Evolutionary conservation across 2,888 invertebrate species (phyloP), one percentile per base, ranked within the genome.

Genomic region (Callosobruchus maculatus): DNA sequence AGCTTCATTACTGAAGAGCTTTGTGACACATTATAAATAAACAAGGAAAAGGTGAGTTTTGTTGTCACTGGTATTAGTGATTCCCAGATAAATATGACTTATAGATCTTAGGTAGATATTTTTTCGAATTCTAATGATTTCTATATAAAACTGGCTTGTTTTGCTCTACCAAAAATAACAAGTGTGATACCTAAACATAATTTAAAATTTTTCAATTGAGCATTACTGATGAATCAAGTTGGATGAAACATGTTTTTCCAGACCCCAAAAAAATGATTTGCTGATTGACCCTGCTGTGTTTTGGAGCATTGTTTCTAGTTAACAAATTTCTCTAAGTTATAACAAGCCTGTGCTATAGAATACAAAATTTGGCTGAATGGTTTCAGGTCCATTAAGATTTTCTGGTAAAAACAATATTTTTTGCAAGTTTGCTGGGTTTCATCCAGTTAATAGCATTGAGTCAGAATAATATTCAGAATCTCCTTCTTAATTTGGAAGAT

Each of bases 251-350:
- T 22, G 67, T 3, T 78, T 78, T 73, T n/a, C 68, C 70, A 13
- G 70, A n/a, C 73, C 77, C 0, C 22, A 26, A 20, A 30, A 72
- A n/a, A 74, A 77, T 68, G 77, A 77, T 68, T 75, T 77, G 22
- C 72, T 78, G 9, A 20, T 78, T 13, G 77, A 77, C 4, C 75
- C 77, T 2, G 75, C 76, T 70, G 66, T 68, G 0, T 76, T 78
- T 72, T 76, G 75, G 74, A 49, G 74, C 13, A 30, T 74, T 67
- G 71, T 78, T 70, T 74, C 75, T 31, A 72, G 72, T 5, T 76
- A 75, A 18, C 73, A 77, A 70, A 74, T 78, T 20, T 31, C 68
- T 26, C 68, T 77, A 71, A 71, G 69, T 18, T n/a, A 70, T 4
- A 21, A 71, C 22, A 71, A 66, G 9, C 77, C 77, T 20, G 21